These are phyloP conservation scores for Vesta saturnalis DNA, from an alignment of 2,888 invertebrate genomes.

Conservation along the genomic window DNA sequence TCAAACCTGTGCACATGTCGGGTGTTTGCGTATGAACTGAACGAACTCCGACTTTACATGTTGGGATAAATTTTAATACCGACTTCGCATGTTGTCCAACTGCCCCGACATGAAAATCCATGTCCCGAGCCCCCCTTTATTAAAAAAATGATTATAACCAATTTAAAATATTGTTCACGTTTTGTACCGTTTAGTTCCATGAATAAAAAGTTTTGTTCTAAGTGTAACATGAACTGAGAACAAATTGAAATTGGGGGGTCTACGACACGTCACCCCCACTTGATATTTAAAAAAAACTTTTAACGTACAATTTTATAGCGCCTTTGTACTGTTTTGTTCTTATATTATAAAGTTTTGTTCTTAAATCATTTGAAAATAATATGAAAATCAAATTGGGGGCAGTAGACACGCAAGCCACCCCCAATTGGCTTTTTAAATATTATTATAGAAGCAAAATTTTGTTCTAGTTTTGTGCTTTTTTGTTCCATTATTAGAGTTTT, in stretches of 20 bases:
- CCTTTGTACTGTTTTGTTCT: background rate
- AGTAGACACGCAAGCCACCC: background rate
- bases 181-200: background rate
- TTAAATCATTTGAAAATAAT: background rate
- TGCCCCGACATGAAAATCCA: too few relatives aligned
- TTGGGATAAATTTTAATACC: too few relatives aligned
- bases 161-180: slow-evolving; percentile 1
- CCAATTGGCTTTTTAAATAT: background rate
- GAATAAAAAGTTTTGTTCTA: background rate
- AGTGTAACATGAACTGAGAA: background rate
- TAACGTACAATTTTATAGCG: background rate
- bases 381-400: background rate
- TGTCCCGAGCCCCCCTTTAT: too few relatives aligned
- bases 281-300: background rate
- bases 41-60: too few relatives aligned
- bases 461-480: slow-evolving; percentile 1
- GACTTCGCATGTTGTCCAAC: too few relatives aligned
- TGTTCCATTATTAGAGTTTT: background rate
- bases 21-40: too few relatives aligned
- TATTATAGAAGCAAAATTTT: background rate
- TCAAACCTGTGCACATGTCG: too few relatives aligned
- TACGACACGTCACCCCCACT: background rate
- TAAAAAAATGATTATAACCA: background rate
- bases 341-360: background rate
- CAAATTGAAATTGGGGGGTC: background rate